These are phyloP conservation scores for Burhinus oedicnemus DNA, from an alignment of 2,113 vertebrate species.

Conservation along the genomic window DNA sequence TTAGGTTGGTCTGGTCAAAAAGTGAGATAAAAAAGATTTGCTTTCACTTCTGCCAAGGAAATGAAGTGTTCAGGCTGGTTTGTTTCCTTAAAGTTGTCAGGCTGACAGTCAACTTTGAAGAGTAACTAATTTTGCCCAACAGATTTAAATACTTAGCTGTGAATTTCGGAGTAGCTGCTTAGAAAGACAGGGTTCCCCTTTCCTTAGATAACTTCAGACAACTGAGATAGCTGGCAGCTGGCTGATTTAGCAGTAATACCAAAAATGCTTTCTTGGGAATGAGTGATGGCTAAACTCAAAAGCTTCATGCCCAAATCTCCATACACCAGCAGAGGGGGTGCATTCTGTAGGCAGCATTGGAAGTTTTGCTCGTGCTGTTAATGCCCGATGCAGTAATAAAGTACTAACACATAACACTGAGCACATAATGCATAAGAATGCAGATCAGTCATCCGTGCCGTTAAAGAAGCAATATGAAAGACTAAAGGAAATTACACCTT, in stretches of 20 bases:
- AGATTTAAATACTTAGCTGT: background rate
- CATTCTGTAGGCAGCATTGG: background rate
- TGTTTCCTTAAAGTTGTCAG: background rate
- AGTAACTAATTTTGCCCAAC: background rate
- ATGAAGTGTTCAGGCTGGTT: background rate
- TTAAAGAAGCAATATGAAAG: background rate
- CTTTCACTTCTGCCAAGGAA: background rate
- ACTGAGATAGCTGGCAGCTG: background rate
- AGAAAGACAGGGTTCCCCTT: background rate
- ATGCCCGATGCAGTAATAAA: accelerated
- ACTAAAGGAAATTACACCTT: background rate
- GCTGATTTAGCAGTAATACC: background rate
- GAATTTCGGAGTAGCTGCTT: background rate
- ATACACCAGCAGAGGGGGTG: background rate
- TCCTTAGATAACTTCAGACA: background rate
- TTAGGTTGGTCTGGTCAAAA: background rate
- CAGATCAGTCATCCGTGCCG: background rate
- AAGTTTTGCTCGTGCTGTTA: background rate
- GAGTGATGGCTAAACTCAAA: background rate
- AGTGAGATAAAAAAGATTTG: background rate
- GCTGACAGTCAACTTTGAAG: background rate
- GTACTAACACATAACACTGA: no score
- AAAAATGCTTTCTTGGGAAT: background rate
- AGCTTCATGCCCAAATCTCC: background rate
- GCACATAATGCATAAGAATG: background rate